Evolutionary conservation across 2,113 vertebrate genomes (phyloP).

Genomic region (Phrynocephalus versicolor): DNA sequence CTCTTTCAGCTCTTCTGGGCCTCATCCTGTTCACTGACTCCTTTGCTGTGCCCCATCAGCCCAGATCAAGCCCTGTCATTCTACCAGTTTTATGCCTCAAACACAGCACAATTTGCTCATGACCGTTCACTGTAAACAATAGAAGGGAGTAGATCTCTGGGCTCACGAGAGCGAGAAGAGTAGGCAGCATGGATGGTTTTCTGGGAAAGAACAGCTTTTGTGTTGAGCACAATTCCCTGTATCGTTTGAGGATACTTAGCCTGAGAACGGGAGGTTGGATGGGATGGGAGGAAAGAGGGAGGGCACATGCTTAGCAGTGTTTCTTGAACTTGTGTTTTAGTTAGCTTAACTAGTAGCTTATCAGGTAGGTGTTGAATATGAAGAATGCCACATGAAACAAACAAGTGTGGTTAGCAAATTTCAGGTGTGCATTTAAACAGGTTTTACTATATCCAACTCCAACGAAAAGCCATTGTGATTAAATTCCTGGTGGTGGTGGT

Average conservation of each 20-base stretch:
- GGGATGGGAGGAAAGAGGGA: neutral
- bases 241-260: neutral
- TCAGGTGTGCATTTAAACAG: neutral
- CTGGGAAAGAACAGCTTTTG: neutral
- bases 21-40: neutral
- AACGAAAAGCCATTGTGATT: constrained; percentile 25
- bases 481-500: neutral
- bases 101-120: neutral
- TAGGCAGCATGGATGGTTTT: neutral
- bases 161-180: neutral
- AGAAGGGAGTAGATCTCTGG: neutral
- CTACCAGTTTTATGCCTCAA: neutral
- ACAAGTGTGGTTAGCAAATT: neutral
- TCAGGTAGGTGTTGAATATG: neutral
- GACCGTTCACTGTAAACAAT: neutral
- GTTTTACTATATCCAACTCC: constrained; percentile 1
- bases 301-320: neutral
- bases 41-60: neutral
- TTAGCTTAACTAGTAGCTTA: neutral
- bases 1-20: neutral
- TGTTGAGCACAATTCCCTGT: neutral
- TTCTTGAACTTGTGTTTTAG: neutral
- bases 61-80: neutral
- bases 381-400: neutral
- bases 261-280: neutral